A percentile compares a stretch with the other conserved stretches of the same genome.
Conservation (phyloP, 2,888 invertebrate species). For the Cantharis lateralis region DNA sequence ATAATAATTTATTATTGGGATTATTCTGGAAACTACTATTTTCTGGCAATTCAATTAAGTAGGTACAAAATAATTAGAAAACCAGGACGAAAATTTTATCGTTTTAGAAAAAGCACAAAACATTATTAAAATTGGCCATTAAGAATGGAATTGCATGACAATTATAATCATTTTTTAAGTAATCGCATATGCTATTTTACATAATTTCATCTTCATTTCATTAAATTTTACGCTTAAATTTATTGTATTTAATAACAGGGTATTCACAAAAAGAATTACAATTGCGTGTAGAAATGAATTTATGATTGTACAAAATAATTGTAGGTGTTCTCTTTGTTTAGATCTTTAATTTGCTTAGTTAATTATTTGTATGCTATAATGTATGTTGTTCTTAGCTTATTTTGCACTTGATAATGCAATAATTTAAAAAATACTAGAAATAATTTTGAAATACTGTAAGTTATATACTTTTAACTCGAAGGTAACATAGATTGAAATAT, state of each 20-base stretch:
- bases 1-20: too few species aligned
- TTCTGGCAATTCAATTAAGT: too few species aligned
- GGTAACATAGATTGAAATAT: conserved; percentile 1
- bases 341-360: background rate
- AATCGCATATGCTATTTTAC: background rate
- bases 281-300: background rate
- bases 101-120: background rate
- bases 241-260: background rate
- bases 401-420: background rate
- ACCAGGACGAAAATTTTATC: background rate
- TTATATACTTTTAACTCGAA: background rate
- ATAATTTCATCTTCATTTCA: background rate
- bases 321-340: background rate
- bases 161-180: background rate
- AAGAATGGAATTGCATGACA: background rate
- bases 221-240: background rate
- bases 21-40: too few species aligned
- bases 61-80: too few species aligned
- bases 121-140: background rate
- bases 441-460: background rate
- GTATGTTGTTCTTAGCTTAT: background rate
- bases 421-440: background rate
- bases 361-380: background rate
- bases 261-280: background rate
- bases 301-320: background rate